Conservation (phyloP, 2,113 vertebrate genomes). For the Ceratotherium simum region DNA sequence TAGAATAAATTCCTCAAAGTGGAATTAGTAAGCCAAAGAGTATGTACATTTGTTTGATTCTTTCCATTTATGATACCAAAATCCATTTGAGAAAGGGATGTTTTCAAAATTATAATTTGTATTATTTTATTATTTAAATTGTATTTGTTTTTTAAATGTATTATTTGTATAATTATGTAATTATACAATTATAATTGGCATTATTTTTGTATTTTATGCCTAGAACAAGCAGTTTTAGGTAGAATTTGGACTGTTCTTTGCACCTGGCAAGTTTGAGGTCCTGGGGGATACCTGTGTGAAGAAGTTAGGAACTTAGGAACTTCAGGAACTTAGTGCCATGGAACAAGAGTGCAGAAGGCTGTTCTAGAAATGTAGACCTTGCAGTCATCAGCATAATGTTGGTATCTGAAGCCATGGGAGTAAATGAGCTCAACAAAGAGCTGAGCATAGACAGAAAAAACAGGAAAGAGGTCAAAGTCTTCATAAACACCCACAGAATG, state of each 20-base stretch:
- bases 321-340: background rate
- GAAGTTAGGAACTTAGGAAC: background rate
- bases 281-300: background rate
- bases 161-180: background rate
- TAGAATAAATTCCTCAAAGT: background rate
- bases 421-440: background rate
- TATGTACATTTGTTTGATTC: background rate
- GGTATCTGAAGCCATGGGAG: background rate
- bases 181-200: background rate
- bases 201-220: background rate
- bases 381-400: background rate
- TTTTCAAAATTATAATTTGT: background rate
- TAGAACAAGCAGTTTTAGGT: background rate
- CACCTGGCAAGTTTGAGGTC: background rate
- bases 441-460: background rate
- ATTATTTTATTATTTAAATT: background rate
- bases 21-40: background rate
- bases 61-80: background rate
- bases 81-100: background rate
- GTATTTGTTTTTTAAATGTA: background rate
- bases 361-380: background rate
- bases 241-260: background rate
- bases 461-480: background rate
- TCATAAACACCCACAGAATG: background rate
- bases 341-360: background rate